Conservation (phyloP, 2,113 vertebrate species). For the Struthidea cinerea region DNA sequence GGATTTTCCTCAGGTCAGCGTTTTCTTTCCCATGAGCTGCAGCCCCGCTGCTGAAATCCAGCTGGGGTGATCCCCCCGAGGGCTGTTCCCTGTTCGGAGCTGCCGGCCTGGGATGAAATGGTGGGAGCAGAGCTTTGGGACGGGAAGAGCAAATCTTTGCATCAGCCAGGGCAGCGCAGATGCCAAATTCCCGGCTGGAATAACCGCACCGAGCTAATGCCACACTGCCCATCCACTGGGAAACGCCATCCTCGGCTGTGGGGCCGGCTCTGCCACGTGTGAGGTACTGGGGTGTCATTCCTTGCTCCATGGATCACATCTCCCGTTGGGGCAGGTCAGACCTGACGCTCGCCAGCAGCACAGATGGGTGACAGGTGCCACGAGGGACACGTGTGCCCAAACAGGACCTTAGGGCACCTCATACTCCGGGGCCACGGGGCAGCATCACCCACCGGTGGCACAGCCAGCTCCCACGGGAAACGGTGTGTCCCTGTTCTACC, state of each 20-base stretch:
- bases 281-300: neutral
- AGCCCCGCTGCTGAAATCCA: neutral
- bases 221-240: neutral
- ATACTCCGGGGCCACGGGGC: accelerated
- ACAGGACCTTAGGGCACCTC: accelerated
- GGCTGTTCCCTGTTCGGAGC: neutral
- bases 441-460: accelerated
- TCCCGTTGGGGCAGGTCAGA: neutral
- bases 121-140: neutral
- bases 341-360: neutral
- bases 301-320: neutral
- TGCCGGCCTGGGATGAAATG: accelerated
- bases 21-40: neutral
- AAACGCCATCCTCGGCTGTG: accelerated
- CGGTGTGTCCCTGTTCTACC: neutral
- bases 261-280: accelerated
- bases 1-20: neutral
- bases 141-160: neutral
- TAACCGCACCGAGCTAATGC: neutral
- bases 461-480: neutral
- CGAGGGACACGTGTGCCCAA: accelerated
- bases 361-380: neutral
- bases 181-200: neutral
- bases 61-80: accelerated
- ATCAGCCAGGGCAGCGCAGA: neutral